Evolutionary conservation across 2,888 invertebrate genomes (phyloP).

Genomic region (Apamea crenata): DNA sequence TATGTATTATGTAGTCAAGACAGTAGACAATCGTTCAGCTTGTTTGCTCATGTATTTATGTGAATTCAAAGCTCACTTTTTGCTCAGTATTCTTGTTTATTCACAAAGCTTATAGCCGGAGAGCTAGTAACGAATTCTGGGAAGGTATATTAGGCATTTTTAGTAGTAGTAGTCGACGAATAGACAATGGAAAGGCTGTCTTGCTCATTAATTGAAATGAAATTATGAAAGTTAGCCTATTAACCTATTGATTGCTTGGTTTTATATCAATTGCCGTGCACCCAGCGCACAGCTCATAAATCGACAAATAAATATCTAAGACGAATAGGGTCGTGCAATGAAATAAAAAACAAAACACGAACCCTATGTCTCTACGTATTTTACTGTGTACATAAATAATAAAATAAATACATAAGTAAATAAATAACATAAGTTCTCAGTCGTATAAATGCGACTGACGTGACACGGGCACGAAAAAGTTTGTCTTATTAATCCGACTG

Average conservation of each 20-base stretch:
- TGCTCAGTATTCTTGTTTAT: conserved; percentile 38
- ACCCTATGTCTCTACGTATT: background rate
- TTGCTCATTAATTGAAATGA: background rate
- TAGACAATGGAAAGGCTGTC: background rate
- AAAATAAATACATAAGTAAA: background rate
- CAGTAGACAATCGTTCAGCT: background rate
- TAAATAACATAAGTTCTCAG: too few relatives aligned
- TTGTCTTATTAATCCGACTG: background rate
- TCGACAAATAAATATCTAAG: background rate
- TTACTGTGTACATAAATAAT: background rate
- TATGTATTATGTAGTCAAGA: conserved; percentile 9
- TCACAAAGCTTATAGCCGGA: background rate
- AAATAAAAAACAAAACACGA: background rate
- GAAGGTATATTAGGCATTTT: background rate
- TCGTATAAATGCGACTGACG: too few relatives aligned
- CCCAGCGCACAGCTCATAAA: background rate
- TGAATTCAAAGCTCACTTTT: conserved; percentile 17
- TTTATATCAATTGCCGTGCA: background rate
- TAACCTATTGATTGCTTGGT: background rate
- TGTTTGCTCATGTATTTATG: conserved; percentile 18
- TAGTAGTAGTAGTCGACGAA: too few relatives aligned
- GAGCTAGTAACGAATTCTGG: conserved; percentile 1
- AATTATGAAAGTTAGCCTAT: background rate
- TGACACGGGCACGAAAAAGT: background rate
- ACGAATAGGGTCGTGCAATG: background rate